Evolutionary conservation across 2,113 vertebrate species (phyloP), one percentile per base, ranked within the genome.

Genomic region (Cynoglossus semilaevis): DNA sequence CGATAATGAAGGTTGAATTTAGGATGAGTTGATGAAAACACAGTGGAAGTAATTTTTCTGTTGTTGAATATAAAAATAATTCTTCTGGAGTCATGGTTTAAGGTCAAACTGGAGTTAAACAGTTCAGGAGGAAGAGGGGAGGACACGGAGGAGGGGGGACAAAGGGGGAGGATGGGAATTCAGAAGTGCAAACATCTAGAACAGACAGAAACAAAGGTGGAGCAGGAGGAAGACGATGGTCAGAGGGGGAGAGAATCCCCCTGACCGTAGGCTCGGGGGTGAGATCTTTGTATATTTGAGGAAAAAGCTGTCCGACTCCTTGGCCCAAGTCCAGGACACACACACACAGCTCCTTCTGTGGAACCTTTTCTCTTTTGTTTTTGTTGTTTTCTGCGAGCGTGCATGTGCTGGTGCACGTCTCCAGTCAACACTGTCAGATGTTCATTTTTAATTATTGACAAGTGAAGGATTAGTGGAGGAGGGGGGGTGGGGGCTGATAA

Each of bases 371-470:
- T 7, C 52, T 55, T 58, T 66, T 54, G 51, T 76, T 64, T 57
- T 18, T 59, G 42, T 61, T 62, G 65, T 52, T 40, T 57, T 19
- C 17, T 57, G 4, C 54, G 19, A 15, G 36, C 53, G 63, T 38
- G 65, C 0, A 56, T 41, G 51, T 54, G 57, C 11, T n/a, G n/a
- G 60, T 67, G 9, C 44, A 58, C 67, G 66, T 42, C 65, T 51
- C 36, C 45, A 52, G 50, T 37, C 16, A 9, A 46, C 56, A 47
- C 29, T 5, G 40, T 81, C 73, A 76, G 69, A 82, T 74, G 68
- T 72, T 80, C 59, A 67, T 72, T 74, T 70, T 76, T 71, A 74
- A 83, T 81, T 76, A 84, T 81, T 76, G 69, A 76, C 65, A 56
- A 16, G 47, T 70, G 63, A 78, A 72, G 79, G 64, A 76, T 78